Base-by-base conservation (phyloP, 2,888 invertebrate species). In the Tachina grossa region DNA sequence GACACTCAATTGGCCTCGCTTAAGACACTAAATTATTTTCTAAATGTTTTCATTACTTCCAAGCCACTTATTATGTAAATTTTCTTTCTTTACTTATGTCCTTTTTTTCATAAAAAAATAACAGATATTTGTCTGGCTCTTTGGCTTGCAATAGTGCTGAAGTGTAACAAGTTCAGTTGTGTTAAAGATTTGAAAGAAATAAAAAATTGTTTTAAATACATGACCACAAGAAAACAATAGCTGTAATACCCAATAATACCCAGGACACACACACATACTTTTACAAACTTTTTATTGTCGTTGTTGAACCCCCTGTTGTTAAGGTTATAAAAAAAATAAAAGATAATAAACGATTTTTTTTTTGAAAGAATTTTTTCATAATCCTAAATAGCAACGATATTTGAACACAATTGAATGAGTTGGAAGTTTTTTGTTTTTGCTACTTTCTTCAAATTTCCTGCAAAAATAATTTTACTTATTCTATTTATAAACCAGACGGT, bases 131-230 rank as follows among this genome's bases (percentile, higher is more conserved):
- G 31, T 31, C 6, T 31, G 31, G 31, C 22, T 63, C 2, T 9
- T 43, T 31, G 61, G 1, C 22, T 43, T 1, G 61, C 31, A 47
- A 72, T 9, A 5, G 13, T 39, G 13, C 4, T 63, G 16, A 75
- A 76, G 55, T 69, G 82, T 76, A 76, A 69, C 61, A 82, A 82
- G 75, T 82, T 53, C 75, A 76, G 69, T 82, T 63, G 19, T 59
- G 13, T 57, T 39, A 39, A 72, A 43, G 6, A 49, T 49, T 31
- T 8, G 11, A 41, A 53, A 47, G 3, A 59, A 59, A 22, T 13
- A 19, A 9, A 10, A 61, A 51, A 43, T 51, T 63, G 61, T 43
- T 77, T 66, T 59, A 49, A 22, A 57, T 68, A 68, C 49, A 16
- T 68, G 68, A 78, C 59, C 76, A 16, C 76, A 19, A 47, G n/a